Evolutionary conservation across 2,797 vertebrate species (phyloP).

Genomic region (Halcyon chelicuti): DNA sequence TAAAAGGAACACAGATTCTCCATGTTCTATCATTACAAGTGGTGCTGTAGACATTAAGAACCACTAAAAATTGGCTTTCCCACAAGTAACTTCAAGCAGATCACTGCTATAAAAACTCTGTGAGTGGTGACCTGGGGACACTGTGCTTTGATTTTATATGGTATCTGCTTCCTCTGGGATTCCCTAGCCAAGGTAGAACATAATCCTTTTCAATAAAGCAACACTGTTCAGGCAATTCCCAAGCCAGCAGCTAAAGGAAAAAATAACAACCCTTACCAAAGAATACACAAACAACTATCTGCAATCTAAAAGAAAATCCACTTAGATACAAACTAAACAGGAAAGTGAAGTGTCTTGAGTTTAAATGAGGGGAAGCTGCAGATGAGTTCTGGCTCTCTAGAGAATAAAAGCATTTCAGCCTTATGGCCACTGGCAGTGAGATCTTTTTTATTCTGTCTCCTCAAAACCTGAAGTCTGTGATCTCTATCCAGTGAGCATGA

Average conservation of each 20-base stretch:
- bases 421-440: neutral
- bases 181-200: conserved; percentile 19
- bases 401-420: conserved; percentile 23
- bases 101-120: neutral
- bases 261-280: conserved; percentile 57
- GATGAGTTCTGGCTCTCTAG: conserved; percentile 37
- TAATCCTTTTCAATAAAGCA: conserved; percentile 57
- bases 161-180: conserved; percentile 24
- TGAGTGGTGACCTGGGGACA: neutral
- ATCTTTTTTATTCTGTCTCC: neutral
- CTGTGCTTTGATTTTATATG: conserved; percentile 20
- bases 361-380: conserved; percentile 54
- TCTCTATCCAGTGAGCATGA: neutral
- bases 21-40: neutral
- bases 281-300: conserved; percentile 65
- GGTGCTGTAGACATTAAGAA: neutral
- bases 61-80: neutral
- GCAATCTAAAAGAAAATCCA: conserved; percentile 58
- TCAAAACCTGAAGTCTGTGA: conserved; percentile 17
- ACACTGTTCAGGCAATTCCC: conserved; percentile 56
- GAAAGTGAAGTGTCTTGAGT: conserved; percentile 61
- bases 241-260: conserved; percentile 39
- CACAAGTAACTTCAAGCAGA: neutral
- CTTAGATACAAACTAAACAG: conserved; percentile 64
- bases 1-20: neutral